phyloP scores from a whole-genome alignment of 2,888 invertebrate species.

The Erebia palarica region DNA sequence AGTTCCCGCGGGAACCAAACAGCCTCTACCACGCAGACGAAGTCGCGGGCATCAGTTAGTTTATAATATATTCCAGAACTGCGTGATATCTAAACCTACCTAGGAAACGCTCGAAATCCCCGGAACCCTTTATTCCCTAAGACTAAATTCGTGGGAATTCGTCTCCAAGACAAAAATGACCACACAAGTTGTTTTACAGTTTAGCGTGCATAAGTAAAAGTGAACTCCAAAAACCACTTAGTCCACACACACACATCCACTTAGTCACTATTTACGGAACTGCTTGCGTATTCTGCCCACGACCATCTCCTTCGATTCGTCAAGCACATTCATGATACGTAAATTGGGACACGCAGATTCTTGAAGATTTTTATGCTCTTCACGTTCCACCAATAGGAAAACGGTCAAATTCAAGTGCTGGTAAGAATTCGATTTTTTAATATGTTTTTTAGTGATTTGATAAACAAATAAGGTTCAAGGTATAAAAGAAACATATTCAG shows the following conservation, averaged over 20 bases:
- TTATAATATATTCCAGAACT: no score
- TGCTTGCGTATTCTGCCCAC: constrained; percentile 26
- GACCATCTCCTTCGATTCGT: constrained; percentile 31
- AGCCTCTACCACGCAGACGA: no score
- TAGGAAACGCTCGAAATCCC: no score
- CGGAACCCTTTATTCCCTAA: no score
- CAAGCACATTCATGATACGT: constrained; percentile 8
- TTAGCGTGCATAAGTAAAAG: constrained; percentile 34
- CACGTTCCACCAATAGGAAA: not conserved
- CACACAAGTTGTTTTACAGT: not conserved
- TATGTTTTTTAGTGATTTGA: not conserved
- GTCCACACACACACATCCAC: no score
- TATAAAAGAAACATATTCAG: not conserved
- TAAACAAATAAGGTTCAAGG: not conserved
- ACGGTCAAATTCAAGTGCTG: not conserved
- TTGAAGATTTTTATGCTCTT: not conserved
- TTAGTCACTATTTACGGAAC: constrained; percentile 35
- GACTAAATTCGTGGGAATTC: no score
- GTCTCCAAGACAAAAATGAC: not conserved
- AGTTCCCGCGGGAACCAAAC: no score
- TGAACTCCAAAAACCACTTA: constrained; percentile 24
- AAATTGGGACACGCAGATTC: constrained; percentile 1
- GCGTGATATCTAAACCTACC: no score
- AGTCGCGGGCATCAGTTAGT: no score
- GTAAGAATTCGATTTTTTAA: not conserved